A percentile compares a stretch with the other conserved stretches of the same genome.
Evolutionary conservation across 2,113 vertebrate genomes (phyloP).

Genomic region (Ahaetulla prasina): DNA sequence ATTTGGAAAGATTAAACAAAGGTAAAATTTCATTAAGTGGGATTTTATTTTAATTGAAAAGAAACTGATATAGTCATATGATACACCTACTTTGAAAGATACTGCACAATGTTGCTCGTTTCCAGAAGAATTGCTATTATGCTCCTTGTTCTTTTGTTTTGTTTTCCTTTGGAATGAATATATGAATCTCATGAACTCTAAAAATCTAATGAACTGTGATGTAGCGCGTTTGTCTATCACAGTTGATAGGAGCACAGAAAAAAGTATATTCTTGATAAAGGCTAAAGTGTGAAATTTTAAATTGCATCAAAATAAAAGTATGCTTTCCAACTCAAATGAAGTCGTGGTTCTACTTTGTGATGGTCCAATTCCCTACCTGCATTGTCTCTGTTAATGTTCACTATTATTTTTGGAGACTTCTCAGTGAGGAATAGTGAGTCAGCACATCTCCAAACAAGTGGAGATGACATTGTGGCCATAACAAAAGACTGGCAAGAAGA

Average conservation of each 20-base stretch:
- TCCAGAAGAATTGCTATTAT: not conserved
- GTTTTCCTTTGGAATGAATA: not conserved
- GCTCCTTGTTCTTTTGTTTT: not conserved
- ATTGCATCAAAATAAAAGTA: not conserved
- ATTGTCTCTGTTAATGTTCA: not conserved
- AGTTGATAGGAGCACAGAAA: not conserved
- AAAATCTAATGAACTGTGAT: not conserved
- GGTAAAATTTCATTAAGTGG: not conserved
- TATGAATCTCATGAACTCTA: not conserved
- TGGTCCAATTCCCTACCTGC: not conserved
- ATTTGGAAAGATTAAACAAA: not conserved
- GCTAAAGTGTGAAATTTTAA: not conserved
- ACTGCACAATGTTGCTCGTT: not conserved
- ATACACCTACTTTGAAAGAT: not conserved
- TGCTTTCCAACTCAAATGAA: not conserved
- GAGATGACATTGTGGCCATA: not conserved
- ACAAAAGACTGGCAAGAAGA: not conserved
- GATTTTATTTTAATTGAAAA: not conserved
- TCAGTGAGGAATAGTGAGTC: not conserved
- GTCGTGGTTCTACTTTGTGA: not conserved
- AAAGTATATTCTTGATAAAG: not conserved
- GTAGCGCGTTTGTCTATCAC: not conserved
- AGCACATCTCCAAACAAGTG: not conserved
- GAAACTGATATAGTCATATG: not conserved
- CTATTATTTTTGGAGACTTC: not conserved